Evolutionary conservation across 2,797 vertebrate genomes (phyloP).

Genomic region (Melopsittacus undulatus): DNA sequence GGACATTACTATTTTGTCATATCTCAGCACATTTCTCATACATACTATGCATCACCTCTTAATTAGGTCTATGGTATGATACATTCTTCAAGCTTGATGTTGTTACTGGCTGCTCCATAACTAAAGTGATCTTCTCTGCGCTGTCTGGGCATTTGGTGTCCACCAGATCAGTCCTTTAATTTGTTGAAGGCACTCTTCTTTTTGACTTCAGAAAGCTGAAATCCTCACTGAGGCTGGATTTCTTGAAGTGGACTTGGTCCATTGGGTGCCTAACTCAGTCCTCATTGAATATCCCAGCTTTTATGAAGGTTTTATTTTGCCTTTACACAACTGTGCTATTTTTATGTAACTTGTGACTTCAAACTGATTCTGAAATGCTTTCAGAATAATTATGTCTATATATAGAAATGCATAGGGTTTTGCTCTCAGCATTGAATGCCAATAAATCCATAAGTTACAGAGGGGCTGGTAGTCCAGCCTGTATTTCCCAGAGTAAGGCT

Average conservation of each 20-base stretch:
- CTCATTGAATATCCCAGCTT: not conserved
- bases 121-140: not conserved
- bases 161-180: not conserved
- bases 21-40: not conserved
- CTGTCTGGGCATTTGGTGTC: not conserved
- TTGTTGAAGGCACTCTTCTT: not conserved
- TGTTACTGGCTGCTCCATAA: not conserved
- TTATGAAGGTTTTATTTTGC: not conserved
- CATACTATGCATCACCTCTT: not conserved
- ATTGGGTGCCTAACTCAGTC: not conserved
- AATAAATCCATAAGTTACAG: not conserved
- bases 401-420: not conserved
- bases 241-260: not conserved
- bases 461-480: not conserved
- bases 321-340: not conserved
- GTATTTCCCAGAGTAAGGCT: not conserved
- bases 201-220: not conserved
- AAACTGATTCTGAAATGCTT: not conserved
- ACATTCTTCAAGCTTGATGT: not conserved
- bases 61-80: not conserved
- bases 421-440: not conserved
- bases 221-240: not conserved
- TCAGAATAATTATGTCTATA: not conserved
- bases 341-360: not conserved
- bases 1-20: not conserved